These are phyloP conservation scores for Macroteleia sp. DNA, from an alignment of 2,888 invertebrate species.

Conservation along the genomic window DNA sequence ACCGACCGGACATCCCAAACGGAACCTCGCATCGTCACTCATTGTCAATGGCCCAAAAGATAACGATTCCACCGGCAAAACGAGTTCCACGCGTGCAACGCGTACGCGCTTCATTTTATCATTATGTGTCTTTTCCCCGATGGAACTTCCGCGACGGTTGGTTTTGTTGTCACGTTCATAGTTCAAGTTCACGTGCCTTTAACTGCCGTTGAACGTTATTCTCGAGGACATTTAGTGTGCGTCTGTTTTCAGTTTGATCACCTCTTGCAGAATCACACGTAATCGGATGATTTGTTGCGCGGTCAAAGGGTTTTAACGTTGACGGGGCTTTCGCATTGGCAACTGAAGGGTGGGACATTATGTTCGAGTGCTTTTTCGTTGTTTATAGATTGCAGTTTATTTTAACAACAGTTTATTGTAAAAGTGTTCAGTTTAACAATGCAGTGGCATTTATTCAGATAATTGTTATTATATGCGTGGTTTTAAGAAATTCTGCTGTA, in stretches of 20 bases:
- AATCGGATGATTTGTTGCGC: conserved; percentile 49
- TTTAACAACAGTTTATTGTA: too few species aligned
- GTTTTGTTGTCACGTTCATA: conserved; percentile 25
- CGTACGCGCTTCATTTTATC: conserved; percentile 13
- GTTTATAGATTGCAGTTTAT: too few species aligned
- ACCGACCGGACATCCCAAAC: conserved; percentile 76
- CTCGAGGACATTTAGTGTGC: conserved; percentile 18
- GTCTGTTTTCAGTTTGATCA: conserved; percentile 18
- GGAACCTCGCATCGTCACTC: conserved; percentile 65
- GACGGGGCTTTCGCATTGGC: too few species aligned
- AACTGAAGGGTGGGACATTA: too few species aligned
- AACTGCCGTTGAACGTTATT: conserved; percentile 36
- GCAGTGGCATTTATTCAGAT: too few species aligned
- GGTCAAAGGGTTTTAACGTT: conserved; percentile 44
- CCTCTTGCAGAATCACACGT: too few species aligned
- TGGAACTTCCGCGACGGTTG: conserved; percentile 47
- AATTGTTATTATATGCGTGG: too few species aligned
- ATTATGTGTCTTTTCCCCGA: background rate
- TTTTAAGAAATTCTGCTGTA: too few species aligned
- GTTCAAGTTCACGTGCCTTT: conserved; percentile 38
- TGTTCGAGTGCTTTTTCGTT: too few species aligned
- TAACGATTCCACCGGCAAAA: conserved; percentile 39
- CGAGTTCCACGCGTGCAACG: conserved; percentile 60
- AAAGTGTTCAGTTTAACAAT: too few species aligned
- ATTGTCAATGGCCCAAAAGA: too few species aligned